Percentiles rank a stretch among this genome's conserved stretches.
Conservation (phyloP, 2,888 invertebrate genomes). For the Saturnia japonica region DNA sequence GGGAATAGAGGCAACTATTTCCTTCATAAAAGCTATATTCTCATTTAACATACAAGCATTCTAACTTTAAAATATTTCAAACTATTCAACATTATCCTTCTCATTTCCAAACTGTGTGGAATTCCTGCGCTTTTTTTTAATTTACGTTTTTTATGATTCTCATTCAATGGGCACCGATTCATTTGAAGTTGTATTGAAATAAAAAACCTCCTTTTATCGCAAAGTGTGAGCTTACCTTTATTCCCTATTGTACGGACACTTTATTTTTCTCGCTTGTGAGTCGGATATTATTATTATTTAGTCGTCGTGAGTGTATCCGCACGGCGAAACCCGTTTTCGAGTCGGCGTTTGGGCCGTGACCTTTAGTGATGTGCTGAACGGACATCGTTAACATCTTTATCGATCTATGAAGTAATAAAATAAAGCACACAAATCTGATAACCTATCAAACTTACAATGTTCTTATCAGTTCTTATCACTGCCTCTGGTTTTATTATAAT, state of each 20-base stretch:
- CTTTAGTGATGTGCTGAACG: slow-evolving; percentile 56
- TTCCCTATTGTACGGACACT: slow-evolving; percentile 49
- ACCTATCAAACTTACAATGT: too few species aligned
- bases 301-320: slow-evolving; percentile 58
- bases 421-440: too few species aligned
- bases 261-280: slow-evolving; percentile 50
- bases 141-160: slow-evolving; percentile 24
- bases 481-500: too few species aligned
- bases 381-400: slow-evolving; percentile 38
- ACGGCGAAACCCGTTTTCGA: slow-evolving; percentile 63
- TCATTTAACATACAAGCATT: slow-evolving; percentile 31
- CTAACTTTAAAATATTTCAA: slow-evolving; percentile 32
- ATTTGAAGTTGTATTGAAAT: slow-evolving; percentile 32
- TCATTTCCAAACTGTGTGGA: slow-evolving; percentile 52
- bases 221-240: slow-evolving; percentile 48
- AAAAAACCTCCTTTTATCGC: slow-evolving; percentile 40
- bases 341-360: slow-evolving; percentile 75
- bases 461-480: too few species aligned
- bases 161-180: slow-evolving; percentile 14
- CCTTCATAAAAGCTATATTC: slow-evolving; percentile 34
- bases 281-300: slow-evolving; percentile 71
- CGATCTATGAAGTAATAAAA: slow-evolving; percentile 23
- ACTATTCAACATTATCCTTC: slow-evolving; percentile 50
- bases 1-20: slow-evolving; percentile 22
- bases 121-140: slow-evolving; percentile 41